Conservation (phyloP, 2,113 vertebrate genomes). For the Lamprotornis superbus region DNA sequence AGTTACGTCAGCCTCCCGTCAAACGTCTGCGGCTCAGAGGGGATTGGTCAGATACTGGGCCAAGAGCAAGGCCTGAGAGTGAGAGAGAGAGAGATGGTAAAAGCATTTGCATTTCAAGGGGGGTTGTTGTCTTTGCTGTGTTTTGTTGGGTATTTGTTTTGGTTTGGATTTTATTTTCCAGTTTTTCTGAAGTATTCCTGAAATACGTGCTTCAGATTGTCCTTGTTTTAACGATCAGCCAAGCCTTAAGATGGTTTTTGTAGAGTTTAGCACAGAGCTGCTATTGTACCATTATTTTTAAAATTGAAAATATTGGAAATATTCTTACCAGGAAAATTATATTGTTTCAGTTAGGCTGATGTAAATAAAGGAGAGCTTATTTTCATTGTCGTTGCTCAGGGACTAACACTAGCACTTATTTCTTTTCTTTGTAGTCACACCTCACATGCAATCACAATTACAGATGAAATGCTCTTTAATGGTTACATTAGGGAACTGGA, state of each 20-base stretch:
- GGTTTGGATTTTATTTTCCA: neutral
- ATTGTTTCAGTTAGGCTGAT: neutral
- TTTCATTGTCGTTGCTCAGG: neutral
- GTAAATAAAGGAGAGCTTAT: neutral
- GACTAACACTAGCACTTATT: neutral
- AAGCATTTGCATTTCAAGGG: neutral
- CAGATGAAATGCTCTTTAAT: neutral
- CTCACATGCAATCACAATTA: neutral
- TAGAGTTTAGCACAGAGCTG: neutral
- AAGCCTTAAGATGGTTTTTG: neutral
- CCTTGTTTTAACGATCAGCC: neutral
- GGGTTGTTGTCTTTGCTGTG: neutral
- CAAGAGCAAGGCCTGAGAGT: slow-evolving; percentile 95
- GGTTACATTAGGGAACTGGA: neutral
- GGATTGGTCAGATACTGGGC: slow-evolving; percentile 98
- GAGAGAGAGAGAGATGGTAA: slow-evolving; percentile 96
- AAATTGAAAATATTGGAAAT: neutral
- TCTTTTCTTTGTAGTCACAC: neutral
- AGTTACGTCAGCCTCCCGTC: slow-evolving; percentile 94
- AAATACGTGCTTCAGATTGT: neutral
- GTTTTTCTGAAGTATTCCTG: neutral
- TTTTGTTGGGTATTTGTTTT: neutral
- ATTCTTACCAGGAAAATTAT: neutral
- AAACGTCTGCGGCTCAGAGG: slow-evolving; percentile 94
- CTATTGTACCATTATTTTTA: neutral